These are phyloP conservation scores for Clusia tigrina DNA, from an alignment of 2,888 invertebrate species.

Conservation along the genomic window DNA sequence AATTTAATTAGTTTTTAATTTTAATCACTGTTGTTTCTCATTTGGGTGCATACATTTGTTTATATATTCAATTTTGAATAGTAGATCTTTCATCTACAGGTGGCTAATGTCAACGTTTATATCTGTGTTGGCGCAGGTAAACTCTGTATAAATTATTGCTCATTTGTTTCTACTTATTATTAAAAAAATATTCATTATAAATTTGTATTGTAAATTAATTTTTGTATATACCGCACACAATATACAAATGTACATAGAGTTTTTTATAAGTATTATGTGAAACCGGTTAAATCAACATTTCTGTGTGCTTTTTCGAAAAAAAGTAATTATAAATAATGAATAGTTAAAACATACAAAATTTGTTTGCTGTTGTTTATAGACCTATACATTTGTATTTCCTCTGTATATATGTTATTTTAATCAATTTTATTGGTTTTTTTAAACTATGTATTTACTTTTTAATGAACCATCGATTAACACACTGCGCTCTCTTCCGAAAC, in stretches of 20 bases:
- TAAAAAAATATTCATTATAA: neutral
- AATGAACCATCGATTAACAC: too few species aligned
- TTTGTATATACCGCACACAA: too few species aligned
- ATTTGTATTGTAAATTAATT: neutral
- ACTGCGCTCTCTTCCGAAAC: too few species aligned
- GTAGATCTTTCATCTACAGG: slow-evolving; percentile 3
- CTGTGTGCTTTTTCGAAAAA: neutral
- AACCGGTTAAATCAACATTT: slow-evolving; percentile 2
- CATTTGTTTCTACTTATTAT: neutral
- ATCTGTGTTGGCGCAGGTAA: neutral
- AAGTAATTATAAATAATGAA: neutral
- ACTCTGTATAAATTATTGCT: too few species aligned
- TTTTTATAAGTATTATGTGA: neutral
- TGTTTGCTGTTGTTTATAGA: neutral
- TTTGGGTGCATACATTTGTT: neutral
- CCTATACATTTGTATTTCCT: too few species aligned
- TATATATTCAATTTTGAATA: neutral
- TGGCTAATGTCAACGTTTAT: neutral
- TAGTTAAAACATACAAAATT: neutral
- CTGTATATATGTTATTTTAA: neutral
- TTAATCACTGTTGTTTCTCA: neutral
- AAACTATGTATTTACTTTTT: too few species aligned
- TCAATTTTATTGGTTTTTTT: neutral
- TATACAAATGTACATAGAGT: too few species aligned
- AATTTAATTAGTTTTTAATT: neutral